These are phyloP conservation scores for Sebastes kiyomatsui DNA, from an alignment of 2,797 vertebrate genomes.

Conservation along the genomic window DNA sequence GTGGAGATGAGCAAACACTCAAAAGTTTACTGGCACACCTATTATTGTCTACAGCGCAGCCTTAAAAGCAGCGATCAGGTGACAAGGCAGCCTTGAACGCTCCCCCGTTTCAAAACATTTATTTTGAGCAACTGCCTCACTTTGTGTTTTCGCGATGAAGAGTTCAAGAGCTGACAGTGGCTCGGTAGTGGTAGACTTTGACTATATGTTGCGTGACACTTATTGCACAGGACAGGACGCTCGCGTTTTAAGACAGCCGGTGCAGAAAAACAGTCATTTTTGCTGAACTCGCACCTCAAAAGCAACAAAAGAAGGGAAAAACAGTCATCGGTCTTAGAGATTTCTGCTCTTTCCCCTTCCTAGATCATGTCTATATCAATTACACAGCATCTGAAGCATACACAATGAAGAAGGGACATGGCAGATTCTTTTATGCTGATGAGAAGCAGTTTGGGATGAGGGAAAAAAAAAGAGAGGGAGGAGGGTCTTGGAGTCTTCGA, in stretches of 20 bases:
- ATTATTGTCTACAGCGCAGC: constrained; percentile 60
- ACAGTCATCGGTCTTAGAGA: constrained; percentile 56
- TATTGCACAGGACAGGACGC: constrained; percentile 68
- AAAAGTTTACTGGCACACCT: constrained; percentile 56
- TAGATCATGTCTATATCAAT: constrained; percentile 70
- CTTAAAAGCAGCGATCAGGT: constrained; percentile 68
- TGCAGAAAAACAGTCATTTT: constrained; percentile 57
- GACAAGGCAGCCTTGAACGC: constrained; percentile 63
- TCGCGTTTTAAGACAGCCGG: constrained; percentile 62
- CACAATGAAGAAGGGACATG: constrained; percentile 57
- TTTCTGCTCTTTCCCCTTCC: constrained; percentile 53
- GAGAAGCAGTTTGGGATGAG: constrained; percentile 65
- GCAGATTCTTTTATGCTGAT: constrained; percentile 76
- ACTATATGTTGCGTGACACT: constrained; percentile 65
- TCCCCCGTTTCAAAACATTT: constrained; percentile 69
- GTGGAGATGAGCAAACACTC: constrained; percentile 51
- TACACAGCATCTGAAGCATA: constrained; percentile 55
- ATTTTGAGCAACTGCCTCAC: constrained; percentile 72
- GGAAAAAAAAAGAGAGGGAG: constrained; percentile 35
- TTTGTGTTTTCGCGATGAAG: constrained; percentile 62
- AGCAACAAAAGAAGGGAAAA: constrained; percentile 46
- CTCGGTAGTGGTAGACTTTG: constrained; percentile 58
- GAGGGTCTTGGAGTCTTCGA: constrained; percentile 68
- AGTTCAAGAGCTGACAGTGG: constrained; percentile 70
- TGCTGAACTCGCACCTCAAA: constrained; percentile 74